Percentiles rank a stretch among this genome's conserved stretches.
These are phyloP conservation scores for Imbricaverruca yamaguchii DNA, from an alignment of 2,888 invertebrate genomes.

Conservation along the genomic window DNA sequence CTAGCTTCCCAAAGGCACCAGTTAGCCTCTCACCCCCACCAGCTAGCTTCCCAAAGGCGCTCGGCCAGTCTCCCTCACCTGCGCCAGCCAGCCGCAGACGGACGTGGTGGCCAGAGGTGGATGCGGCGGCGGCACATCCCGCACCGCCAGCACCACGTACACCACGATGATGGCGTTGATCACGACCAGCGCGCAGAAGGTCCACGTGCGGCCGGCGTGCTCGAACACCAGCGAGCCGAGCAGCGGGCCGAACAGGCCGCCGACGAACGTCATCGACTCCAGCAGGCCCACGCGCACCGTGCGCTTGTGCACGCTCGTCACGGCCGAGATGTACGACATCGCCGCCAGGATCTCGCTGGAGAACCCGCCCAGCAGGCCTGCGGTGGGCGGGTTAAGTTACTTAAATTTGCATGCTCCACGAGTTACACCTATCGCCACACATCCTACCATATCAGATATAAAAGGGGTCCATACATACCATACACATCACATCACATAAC, in stretches of 20 bases:
- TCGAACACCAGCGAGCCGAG: conserved; percentile 67
- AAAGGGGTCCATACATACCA: too few relatives aligned
- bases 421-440: too few relatives aligned
- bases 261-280: conserved; percentile 70
- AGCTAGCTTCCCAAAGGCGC: too few relatives aligned
- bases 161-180: conserved; percentile 39
- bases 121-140: conserved; percentile 33
- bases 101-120: background rate
- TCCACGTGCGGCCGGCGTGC: conserved; percentile 38
- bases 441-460: too few relatives aligned
- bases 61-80: background rate
- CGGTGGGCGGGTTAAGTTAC: too few relatives aligned
- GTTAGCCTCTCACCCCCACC: too few relatives aligned
- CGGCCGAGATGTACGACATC: conserved; percentile 38
- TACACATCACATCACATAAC: too few relatives aligned
- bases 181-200: conserved; percentile 40
- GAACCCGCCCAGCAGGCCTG: conserved; percentile 44
- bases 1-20: too few relatives aligned
- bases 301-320: conserved; percentile 41
- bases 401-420: too few relatives aligned
- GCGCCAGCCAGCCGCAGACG: background rate
- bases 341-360: conserved; percentile 42
- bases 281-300: conserved; percentile 72
- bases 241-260: conserved; percentile 74
- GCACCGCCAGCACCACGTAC: conserved; percentile 39